Percentiles rank a stretch among this genome's conserved stretches.
phyloP scores from a whole-genome alignment of 2,113 vertebrate species.

The Excalfactoria chinensis region DNA sequence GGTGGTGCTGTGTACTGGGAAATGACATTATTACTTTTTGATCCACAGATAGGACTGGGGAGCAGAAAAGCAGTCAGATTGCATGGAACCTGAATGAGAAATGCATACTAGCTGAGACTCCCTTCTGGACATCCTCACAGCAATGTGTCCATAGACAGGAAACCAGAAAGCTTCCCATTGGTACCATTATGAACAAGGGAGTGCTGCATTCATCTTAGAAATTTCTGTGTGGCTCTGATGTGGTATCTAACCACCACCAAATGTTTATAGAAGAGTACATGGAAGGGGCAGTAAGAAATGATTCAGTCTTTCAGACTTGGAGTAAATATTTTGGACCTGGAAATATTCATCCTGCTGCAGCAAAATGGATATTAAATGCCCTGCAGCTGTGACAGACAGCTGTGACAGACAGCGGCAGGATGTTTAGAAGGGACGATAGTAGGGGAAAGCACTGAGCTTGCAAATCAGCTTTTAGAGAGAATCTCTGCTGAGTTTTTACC shows the following conservation, averaged over 20 bases:
- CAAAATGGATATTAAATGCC: background rate
- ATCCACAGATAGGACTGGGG: background rate
- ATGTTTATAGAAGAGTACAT: background rate
- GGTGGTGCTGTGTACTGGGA: constrained; percentile 34
- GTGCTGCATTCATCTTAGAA: background rate
- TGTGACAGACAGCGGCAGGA: background rate
- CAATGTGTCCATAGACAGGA: background rate
- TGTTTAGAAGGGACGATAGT: background rate
- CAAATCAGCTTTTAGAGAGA: background rate
- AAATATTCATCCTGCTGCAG: background rate
- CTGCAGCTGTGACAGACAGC: background rate
- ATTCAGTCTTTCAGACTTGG: background rate
- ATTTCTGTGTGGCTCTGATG: background rate
- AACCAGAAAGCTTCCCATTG: background rate
- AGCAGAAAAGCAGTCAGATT: background rate
- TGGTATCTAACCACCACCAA: background rate
- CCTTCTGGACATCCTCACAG: background rate
- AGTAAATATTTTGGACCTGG: background rate
- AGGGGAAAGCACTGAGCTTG: background rate
- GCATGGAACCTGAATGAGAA: background rate
- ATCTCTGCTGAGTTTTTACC: background rate
- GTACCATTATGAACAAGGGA: background rate
- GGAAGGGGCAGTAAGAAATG: background rate
- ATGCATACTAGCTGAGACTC: background rate
- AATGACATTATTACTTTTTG: background rate